phyloP scores from a whole-genome alignment of 2,797 vertebrate genomes.

The Argya squamiceps region DNA sequence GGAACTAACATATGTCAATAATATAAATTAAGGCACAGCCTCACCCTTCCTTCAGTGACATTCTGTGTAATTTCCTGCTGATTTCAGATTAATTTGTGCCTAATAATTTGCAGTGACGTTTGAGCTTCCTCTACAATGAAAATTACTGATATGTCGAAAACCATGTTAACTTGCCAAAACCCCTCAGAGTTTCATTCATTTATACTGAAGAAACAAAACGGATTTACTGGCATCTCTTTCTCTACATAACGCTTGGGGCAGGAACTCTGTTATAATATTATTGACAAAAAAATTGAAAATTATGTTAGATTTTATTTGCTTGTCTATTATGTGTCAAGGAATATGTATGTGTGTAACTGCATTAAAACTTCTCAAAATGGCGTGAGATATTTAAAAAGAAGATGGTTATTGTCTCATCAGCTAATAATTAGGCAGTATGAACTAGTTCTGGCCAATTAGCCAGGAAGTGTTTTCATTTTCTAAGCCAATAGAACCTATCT shows the following conservation, averaged over 20 bases:
- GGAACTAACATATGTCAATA: background rate
- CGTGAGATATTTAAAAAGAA: background rate
- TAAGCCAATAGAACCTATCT: background rate
- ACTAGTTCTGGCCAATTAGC: conserved; percentile 13
- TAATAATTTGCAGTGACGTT: background rate
- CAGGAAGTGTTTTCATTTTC: background rate
- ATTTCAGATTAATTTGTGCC: background rate
- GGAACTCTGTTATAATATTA: background rate
- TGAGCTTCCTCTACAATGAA: background rate
- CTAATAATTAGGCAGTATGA: background rate
- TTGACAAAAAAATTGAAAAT: background rate
- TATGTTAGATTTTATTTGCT: background rate
- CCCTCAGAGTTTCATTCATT: background rate
- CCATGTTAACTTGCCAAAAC: background rate
- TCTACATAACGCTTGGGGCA: background rate
- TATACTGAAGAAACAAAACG: background rate
- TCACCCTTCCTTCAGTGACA: background rate
- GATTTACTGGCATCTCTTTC: background rate
- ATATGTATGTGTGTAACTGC: background rate
- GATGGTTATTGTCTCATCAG: background rate
- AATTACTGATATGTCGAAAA: background rate
- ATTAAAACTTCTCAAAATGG: background rate
- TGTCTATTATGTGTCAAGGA: background rate
- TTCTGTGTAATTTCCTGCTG: background rate
- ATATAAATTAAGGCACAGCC: background rate